A percentile compares a stretch with the other conserved stretches of the same genome.
phyloP scores from a whole-genome alignment of 2,888 invertebrate genomes.

The Watsonalla cultraria region DNA sequence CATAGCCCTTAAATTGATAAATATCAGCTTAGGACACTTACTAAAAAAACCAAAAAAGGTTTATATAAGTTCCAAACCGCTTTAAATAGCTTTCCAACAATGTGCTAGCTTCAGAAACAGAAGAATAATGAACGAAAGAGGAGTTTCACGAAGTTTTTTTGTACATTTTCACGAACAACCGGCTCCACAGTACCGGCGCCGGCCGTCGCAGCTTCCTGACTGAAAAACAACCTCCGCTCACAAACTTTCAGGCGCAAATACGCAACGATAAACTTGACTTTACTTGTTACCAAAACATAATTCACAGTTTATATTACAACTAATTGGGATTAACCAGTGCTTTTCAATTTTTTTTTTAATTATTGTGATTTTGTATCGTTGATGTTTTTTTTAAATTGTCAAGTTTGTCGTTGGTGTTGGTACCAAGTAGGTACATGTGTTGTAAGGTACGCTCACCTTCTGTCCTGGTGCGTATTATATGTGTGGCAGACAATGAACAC shows the following conservation, averaged over 20 bases:
- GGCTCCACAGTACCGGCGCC: constrained; percentile 52
- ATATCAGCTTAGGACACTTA: background rate
- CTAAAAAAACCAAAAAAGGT: background rate
- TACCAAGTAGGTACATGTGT: background rate
- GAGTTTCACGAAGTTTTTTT: constrained; percentile 4
- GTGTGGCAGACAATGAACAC: constrained; percentile 43
- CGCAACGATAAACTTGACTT: constrained; percentile 38
- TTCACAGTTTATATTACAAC: background rate
- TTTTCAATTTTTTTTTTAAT: too few species aligned
- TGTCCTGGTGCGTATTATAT: constrained; percentile 40
- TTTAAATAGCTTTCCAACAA: too few species aligned
- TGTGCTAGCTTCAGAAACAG: background rate
- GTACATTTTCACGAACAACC: constrained; percentile 17
- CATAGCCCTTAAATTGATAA: too few species aligned
- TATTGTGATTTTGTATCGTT: too few species aligned
- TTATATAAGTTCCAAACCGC: too few species aligned
- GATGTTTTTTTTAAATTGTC: background rate
- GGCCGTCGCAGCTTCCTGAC: constrained; percentile 59
- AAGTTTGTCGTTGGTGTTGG: background rate
- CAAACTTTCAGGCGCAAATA: constrained; percentile 47
- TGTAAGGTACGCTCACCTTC: constrained; percentile 47
- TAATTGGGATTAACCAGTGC: too few species aligned
- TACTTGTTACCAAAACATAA: constrained; percentile 29
- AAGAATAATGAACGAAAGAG: background rate
- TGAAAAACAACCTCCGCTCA: constrained; percentile 44